Evolutionary conservation across 2,113 vertebrate genomes (phyloP), one percentile per base, ranked within the genome.

Genomic region (Rana temporaria): DNA sequence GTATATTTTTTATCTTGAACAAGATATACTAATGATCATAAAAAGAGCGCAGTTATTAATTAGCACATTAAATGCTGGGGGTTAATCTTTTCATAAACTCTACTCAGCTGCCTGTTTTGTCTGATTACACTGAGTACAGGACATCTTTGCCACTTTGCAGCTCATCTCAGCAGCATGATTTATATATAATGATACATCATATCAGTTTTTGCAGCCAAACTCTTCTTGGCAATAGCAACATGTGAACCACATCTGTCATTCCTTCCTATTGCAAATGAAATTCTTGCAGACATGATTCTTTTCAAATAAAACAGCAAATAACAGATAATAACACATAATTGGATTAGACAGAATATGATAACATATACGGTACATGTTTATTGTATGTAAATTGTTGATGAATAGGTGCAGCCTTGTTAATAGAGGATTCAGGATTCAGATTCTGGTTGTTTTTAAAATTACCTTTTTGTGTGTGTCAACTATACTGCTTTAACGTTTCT

Each of bases 141-240:
- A 57, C 56, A 75, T 60, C 72, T 62, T 62, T 75, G 72, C 57
- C 72, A 75, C 72, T 75, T 22, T 62, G 59, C 72, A 42, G 57
- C 56, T 75, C 42, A 75, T 75, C 72, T 60, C 56, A 42, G 56
- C 72, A 75, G 30, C 72, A 75, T 75, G 38, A 30, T 75, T 62
- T 8, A 59, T 56, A 74, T 73, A 26, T 53, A n/a, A 59, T 59
- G 55, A 74, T 74, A 74, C 26, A 74, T 60, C 34, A 48, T 74
- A 24, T 60, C 72, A 20, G 18, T 48, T 59, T 60, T 38, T 59
- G 55, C 56, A 60, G 55, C 72, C 72, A 74, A 74, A 56, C 72
- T 38, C 56, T 60, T 60, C 11, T 38, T 62, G 55, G 53, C 52
- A 57, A 59, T 60, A 42, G 32, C 15, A 59, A 56, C 55, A 75